Evolutionary conservation across 2,113 vertebrate species (phyloP).

Genomic region (Paratilapia polleni): DNA sequence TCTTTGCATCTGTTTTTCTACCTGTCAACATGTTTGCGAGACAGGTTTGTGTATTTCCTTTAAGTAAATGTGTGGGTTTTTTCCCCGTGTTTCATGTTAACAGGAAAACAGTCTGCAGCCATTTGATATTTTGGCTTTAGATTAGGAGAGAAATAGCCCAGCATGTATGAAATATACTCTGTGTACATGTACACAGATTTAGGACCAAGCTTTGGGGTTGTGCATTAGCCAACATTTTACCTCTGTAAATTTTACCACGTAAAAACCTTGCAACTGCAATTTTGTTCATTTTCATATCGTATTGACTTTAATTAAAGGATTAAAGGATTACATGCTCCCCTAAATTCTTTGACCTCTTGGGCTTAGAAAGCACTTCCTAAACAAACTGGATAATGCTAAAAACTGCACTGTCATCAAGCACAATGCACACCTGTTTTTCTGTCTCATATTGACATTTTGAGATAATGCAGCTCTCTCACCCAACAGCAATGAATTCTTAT

Average conservation of each 20-base stretch:
- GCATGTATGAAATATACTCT: neutral
- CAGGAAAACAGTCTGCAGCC: neutral
- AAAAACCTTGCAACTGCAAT: conserved; percentile 32
- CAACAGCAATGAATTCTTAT: conserved; percentile 1
- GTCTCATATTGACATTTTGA: conserved; percentile 50
- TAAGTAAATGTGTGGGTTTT: conserved; percentile 45
- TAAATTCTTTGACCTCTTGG: conserved; percentile 52
- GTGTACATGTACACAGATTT: neutral
- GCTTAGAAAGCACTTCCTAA: conserved; percentile 44
- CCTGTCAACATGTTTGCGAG: conserved; percentile 13
- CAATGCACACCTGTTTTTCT: conserved; percentile 27
- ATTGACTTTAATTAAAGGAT: conserved; percentile 74
- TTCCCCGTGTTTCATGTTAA: conserved; percentile 4
- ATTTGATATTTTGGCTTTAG: neutral
- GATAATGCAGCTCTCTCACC: conserved; percentile 37
- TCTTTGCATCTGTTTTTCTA: conserved; percentile 16
- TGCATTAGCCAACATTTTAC: neutral
- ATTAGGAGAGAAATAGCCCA: neutral
- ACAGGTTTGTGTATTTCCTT: conserved; percentile 45
- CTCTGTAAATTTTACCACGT: neutral
- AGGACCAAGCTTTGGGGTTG: neutral
- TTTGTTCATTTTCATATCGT: conserved; percentile 51
- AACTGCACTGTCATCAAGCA: conserved; percentile 43
- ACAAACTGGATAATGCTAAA: conserved; percentile 34
- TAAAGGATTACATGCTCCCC: conserved; percentile 67